Conservation (phyloP, 2,888 invertebrate species). For the Exocentrus adspersus region DNA sequence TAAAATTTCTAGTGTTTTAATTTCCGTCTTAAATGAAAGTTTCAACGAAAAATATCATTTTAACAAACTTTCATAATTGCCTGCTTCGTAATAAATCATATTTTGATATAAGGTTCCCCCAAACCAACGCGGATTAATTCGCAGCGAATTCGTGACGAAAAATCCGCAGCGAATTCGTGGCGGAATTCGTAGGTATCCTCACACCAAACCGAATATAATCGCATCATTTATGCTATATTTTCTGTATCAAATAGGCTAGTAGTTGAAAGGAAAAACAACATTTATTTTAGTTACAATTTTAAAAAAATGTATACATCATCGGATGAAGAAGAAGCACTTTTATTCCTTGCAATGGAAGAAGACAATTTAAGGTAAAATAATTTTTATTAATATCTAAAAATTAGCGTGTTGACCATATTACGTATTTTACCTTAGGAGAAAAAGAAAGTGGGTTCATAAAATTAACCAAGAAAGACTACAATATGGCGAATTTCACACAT, state of each 20-base stretch:
- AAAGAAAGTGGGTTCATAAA: neutral
- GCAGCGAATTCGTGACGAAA: conserved; percentile 21
- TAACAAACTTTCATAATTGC: no score
- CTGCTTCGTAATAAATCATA: no score
- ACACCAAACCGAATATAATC: neutral
- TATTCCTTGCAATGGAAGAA: neutral
- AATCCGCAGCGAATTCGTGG: neutral
- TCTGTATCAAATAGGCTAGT: neutral
- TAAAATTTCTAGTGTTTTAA: no score
- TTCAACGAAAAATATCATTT: no score
- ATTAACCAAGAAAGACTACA: neutral
- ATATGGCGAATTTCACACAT: neutral
- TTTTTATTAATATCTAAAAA: no score
- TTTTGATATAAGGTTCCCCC: no score
- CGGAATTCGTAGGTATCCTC: neutral
- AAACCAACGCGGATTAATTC: conserved; percentile 24
- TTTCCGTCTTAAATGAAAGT: no score
- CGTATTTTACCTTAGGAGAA: neutral
- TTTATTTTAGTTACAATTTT: neutral
- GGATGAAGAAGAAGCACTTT: neutral
- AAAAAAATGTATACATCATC: neutral
- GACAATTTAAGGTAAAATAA: neutral
- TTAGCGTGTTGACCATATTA: no score
- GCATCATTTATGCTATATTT: neutral
- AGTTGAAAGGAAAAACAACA: neutral